Evolutionary conservation across 2,113 vertebrate genomes (phyloP), one percentile per base, ranked within the genome.

Genomic region (Oreocharis arfaki): DNA sequence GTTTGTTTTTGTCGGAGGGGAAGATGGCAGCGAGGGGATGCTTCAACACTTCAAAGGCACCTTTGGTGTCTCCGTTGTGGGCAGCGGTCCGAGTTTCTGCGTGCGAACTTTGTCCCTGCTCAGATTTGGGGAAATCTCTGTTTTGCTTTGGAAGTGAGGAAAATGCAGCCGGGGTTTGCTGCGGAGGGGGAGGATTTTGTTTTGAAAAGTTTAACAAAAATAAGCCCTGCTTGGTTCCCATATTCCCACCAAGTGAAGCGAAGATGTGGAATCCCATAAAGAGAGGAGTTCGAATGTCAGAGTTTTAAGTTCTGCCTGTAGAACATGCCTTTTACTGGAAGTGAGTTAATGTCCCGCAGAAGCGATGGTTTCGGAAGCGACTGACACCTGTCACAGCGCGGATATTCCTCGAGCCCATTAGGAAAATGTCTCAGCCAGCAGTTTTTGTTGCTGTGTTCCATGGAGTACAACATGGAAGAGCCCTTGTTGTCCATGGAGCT

Each of bases 151-250:
- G 5, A 9, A n/a, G 33, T 0, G 5, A 30, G 50, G 26, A 10
- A 42, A 23, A 16, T 20, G 10, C 16, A 7, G 0, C 39, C 6
- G 13, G 22, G 30, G 6, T 11, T 42, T 3, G 23, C 28, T 27
- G 52, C 30, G 27, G n/a, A 50, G 37, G 35, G 49, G 28, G n/a
- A 15, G 42, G 6, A 11, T 26, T 37, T 83, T 32, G 17, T 19
- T 84, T 60, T n/a, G 14, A 49, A 56, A 35, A 55, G 27, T 16
- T 83, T 39, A 6, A 46, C 86, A 39, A 49, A 37, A 73, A 44
- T 30, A 32, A 84, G 7, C 7, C 17, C 6, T 42, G 0, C 16
- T 64, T 8, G 21, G 21, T 39, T 76, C 20, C 20, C 2, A 0
- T 27, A n/a, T 61, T 53, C 37, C 24, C 27, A 23, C 16, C 33